Base-by-base conservation (phyloP, 2,888 invertebrate species). In the Drosophila mettleri region DNA sequence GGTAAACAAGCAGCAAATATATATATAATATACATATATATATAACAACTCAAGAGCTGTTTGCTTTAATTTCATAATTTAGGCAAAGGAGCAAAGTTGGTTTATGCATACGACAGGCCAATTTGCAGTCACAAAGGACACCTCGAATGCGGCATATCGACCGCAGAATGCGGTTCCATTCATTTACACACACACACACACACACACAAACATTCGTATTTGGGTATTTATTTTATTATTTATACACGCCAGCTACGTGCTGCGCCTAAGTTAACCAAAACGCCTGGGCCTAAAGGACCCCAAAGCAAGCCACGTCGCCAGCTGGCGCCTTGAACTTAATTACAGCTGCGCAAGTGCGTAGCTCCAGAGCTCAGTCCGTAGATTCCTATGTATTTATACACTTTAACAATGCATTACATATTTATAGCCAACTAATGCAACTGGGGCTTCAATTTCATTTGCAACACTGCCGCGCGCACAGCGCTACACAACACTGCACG, bases 61-160 rank as follows among this genome's bases (percentile, higher is more conserved):
- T 27, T 24, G 24, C 12, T 45, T 16, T 29, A 7, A 29, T 12
- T 45, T 29, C 45, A 45, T 18, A 45, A 7, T 45, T 45, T 3
- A 14, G 22, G 22, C 16, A 45, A 24, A 16, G 18, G 4, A 18
- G n/a, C n/a, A 24, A 27, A 1, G 12, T 27, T 5, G 18, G 1
- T 48, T 33, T 20, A 18, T 29, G 31, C 46, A 48, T 48, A 48
- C 29, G 29, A 18, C 73, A 58, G 39, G 27, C 41, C 16, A 54
- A 59, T 41, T 36, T 51, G 29, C 49, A 51, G 20, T 36, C 20
- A 64, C 62, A 60, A 63, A 53, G 58, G 53, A 41, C 46, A 72
- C 65, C 58, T 59, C 62, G 72, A 81, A 78, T 81, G 87, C 81
- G 81, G 87, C 75, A 78, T 87, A 82, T 82, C 81, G 81, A 82